These are phyloP conservation scores for Syngnathus acus DNA, from an alignment of 2,797 vertebrate genomes.

Conservation along the genomic window DNA sequence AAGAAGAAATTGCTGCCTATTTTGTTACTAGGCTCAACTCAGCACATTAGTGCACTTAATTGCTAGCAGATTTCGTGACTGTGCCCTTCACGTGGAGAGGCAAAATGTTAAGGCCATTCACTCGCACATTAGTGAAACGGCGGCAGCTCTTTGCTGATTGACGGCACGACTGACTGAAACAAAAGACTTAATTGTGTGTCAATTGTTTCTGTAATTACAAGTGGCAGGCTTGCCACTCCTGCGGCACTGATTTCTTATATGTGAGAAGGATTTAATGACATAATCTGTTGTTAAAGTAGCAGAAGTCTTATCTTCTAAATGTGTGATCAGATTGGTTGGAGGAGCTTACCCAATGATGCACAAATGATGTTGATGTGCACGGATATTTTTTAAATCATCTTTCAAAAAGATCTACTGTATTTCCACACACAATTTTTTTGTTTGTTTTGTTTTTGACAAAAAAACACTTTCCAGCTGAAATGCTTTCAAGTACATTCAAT, in stretches of 20 bases:
- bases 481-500: no score
- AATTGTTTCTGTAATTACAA: conserved; percentile 64
- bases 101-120: conserved; percentile 52
- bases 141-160: conserved; percentile 48
- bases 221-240: conserved; percentile 58
- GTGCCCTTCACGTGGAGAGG: conserved; percentile 57
- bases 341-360: no score
- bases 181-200: conserved; percentile 64
- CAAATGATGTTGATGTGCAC: no score
- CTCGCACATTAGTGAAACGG: conserved; percentile 38
- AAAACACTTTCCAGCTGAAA: no score
- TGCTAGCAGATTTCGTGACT: conserved; percentile 52
- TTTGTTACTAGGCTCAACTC: conserved; percentile 65
- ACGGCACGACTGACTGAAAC: conserved; percentile 61
- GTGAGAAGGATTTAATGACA: conserved; percentile 45
- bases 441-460: no score
- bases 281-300: conserved; percentile 17
- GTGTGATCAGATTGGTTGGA: no score
- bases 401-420: no score
- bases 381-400: no score
- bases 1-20: conserved; percentile 72
- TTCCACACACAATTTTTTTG: no score
- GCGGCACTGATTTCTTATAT: conserved; percentile 48
- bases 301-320: not conserved
- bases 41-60: conserved; percentile 62